phyloP scores from a whole-genome alignment of 2,888 invertebrate species.

The Drosophila tanythrix region DNA sequence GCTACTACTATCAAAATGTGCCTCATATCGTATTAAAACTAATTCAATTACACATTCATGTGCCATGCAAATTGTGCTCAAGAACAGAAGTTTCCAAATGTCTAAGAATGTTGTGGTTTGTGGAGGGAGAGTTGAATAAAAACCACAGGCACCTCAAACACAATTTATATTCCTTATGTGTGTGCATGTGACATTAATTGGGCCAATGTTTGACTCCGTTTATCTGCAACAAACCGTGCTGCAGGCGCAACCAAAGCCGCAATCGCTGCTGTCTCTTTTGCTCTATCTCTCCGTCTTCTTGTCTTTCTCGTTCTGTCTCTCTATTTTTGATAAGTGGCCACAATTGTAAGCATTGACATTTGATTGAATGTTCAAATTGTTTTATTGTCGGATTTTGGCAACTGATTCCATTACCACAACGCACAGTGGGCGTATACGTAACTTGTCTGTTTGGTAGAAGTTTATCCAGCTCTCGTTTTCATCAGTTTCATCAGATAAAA shows the following conservation, averaged over 20 bases:
- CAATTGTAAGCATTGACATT: conserved; percentile 51
- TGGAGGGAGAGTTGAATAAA: conserved; percentile 35
- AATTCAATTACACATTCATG: conserved; percentile 70
- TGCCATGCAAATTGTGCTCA: conserved; percentile 47
- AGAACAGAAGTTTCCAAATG: conserved; percentile 38
- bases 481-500: conserved; percentile 6
- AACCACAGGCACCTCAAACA: conserved; percentile 26
- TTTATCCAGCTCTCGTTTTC: not conserved
- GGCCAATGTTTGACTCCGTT: conserved; percentile 62
- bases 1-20: conserved; percentile 16
- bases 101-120: conserved; percentile 8
- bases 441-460: conserved; percentile 19
- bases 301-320: not conserved
- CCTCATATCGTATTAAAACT: conserved; percentile 65
- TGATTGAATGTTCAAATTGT: conserved; percentile 59
- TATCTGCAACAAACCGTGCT: conserved; percentile 39
- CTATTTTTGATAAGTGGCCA: conserved; percentile 48
- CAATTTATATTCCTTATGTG: conserved; percentile 11
- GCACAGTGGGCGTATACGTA: conserved; percentile 64
- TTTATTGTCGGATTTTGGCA: conserved; percentile 35
- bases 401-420: conserved; percentile 24
- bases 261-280: not conserved
- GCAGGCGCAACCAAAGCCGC: conserved; percentile 15
- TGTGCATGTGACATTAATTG: conserved; percentile 57
- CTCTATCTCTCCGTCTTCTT: not conserved